Evolutionary conservation across 2,113 vertebrate species (phyloP).

Genomic region (Dendrocopos noguchii): DNA sequence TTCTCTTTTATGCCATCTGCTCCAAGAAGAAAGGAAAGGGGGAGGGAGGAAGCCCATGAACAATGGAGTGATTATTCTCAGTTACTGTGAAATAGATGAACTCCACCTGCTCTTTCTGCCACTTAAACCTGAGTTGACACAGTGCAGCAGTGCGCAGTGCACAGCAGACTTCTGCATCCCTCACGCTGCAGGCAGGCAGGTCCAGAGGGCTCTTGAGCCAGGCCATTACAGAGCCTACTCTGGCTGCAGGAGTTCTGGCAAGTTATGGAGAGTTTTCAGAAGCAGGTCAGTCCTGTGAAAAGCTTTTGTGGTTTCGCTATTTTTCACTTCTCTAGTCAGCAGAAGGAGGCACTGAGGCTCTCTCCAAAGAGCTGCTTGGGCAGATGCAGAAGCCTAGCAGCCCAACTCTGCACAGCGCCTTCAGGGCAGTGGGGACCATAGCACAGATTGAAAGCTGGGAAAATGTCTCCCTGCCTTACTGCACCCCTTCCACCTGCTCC

Average conservation of each 20-base stretch:
- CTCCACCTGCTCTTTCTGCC: slow-evolving; percentile 62
- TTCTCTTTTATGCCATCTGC: slow-evolving; percentile 36
- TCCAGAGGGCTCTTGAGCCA: background rate
- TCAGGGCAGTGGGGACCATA: background rate
- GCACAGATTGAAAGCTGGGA: background rate
- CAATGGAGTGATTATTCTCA: slow-evolving; percentile 61
- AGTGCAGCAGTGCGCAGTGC: background rate
- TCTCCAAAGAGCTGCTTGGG: background rate
- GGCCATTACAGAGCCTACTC: background rate
- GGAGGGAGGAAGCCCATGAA: slow-evolving; percentile 39
- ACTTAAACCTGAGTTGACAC: slow-evolving; percentile 46
- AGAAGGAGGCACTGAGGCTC: background rate
- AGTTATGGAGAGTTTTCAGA: background rate
- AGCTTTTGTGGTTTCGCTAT: background rate
- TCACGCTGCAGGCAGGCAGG: rapidly evolving
- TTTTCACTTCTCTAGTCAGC: background rate
- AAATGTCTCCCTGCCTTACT: background rate
- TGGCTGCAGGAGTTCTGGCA: background rate
- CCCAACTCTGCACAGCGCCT: background rate
- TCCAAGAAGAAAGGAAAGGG: background rate
- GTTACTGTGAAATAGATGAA: slow-evolving; percentile 61
- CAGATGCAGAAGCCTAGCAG: background rate
- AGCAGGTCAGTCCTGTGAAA: background rate
- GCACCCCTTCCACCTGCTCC: background rate
- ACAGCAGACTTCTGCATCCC: background rate